These are phyloP conservation scores for Geopemphigus sp. DNA, from an alignment of 1,140 invertebrate genomes.

Conservation along the genomic window DNA sequence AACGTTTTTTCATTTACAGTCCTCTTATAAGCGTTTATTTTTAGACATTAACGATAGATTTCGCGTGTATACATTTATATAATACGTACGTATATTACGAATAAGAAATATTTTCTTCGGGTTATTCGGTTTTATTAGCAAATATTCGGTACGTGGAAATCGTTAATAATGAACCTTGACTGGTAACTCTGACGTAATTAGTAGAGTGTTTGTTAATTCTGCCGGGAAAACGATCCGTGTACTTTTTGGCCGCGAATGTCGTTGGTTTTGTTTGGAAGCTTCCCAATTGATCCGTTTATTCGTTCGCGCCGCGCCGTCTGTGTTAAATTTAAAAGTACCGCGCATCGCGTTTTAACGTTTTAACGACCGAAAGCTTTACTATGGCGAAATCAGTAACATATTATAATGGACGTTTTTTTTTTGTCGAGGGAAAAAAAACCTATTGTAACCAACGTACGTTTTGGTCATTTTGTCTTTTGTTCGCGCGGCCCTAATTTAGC, in stretches of 20 bases:
- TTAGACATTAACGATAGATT: too few species aligned
- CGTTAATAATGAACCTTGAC: background rate
- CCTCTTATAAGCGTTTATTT: too few species aligned
- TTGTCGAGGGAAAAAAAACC: background rate
- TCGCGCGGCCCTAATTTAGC: slow-evolving; percentile 27
- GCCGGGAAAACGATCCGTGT: slow-evolving; percentile 8
- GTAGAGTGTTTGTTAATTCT: background rate
- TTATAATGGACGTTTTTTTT: slow-evolving; percentile 16
- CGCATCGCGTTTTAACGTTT: background rate
- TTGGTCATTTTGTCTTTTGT: slow-evolving; percentile 44
- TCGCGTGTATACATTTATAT: too few species aligned
- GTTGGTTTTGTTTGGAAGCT: background rate
- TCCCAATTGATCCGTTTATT: background rate
- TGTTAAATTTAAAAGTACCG: background rate
- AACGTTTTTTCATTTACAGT: too few species aligned
- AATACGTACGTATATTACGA: too few species aligned
- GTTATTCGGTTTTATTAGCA: background rate
- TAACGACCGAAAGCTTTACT: background rate
- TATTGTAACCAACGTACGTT: slow-evolving; percentile 27
- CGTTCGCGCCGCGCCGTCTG: background rate
- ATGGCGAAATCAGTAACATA: slow-evolving; percentile 22
- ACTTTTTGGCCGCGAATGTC: background rate
- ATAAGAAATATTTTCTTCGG: too few species aligned
- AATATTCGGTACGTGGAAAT: background rate
- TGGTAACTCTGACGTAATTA: slow-evolving; percentile 3